Evolutionary conservation across 2,113 vertebrate genomes (phyloP), one percentile per base, ranked within the genome.

Genomic region (Rhizomys pruinosus): DNA sequence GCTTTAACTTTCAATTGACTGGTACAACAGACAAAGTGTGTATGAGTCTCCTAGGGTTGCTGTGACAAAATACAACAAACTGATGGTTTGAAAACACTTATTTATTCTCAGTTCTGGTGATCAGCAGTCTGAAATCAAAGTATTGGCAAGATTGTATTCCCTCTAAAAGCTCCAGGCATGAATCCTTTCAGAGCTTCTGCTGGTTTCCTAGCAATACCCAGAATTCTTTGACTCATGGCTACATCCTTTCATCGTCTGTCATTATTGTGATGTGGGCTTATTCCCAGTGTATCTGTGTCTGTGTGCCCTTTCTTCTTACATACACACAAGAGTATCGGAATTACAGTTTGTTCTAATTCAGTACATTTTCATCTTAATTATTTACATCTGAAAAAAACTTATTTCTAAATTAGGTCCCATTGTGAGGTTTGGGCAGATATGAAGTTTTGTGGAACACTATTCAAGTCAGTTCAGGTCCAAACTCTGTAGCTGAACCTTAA

Each of bases 361-460:
- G 11, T 81, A 15, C 57, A n/a, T 52, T n/a, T 12, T 74, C n/a
- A 92, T 79, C 44, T 94, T 80, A 55, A 77, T 29, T 88, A 68
- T 89, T 68, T 37, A 76, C 17, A 81, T 37, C 63, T 76, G 1
- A 4, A 57, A 39, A 86, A 63, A 44, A 37, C 4, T 19, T 82
- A 44, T 78, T 82, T 91, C 76, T 86, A 77, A 88, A 92, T 61
- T 86, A 79, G 29, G 23, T 19, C 39, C 13, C 19, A 68, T 82
- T 78, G 69, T 92, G 59, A 63, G 47, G 34, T 52, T 68, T 66
- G 12, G n/a, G 23, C 52, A 59, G 39, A 44, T n/a, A 7, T 73
- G 44, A 84, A 20, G 37, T 69, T 93, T 61, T 32, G 25, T 76
- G 37, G 2, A 23, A 32, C 44, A 39, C n/a, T 77, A 1, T 68